Percentiles rank a stretch among this genome's conserved stretches.
These are phyloP conservation scores for Fistularia commersonii DNA, from an alignment of 2,797 vertebrate genomes.

Conservation along the genomic window DNA sequence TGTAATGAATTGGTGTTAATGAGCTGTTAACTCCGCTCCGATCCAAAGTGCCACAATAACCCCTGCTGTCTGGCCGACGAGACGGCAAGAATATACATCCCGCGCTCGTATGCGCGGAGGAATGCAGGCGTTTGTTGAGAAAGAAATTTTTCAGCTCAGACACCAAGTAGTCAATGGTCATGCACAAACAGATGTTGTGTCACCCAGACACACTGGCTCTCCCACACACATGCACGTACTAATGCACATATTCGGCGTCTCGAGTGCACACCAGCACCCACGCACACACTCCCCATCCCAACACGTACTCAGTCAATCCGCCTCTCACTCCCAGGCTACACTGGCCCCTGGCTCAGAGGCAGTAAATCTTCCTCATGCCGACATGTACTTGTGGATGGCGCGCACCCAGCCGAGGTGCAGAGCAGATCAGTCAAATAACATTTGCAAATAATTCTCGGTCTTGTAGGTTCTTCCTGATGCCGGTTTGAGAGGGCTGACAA, in stretches of 20 bases:
- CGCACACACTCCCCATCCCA: slow-evolving; percentile 25
- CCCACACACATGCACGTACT: slow-evolving; percentile 14
- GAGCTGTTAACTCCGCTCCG: slow-evolving; percentile 69
- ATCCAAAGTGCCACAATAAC: slow-evolving; percentile 41
- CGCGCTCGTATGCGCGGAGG: slow-evolving; percentile 14
- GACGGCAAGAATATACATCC: slow-evolving; percentile 35
- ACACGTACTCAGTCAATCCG: slow-evolving; percentile 63
- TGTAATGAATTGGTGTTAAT: slow-evolving; percentile 72
- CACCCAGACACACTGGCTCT: slow-evolving; percentile 16
- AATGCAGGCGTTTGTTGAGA: slow-evolving; percentile 24
- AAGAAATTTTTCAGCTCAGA: slow-evolving; percentile 22
- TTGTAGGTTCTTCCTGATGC: slow-evolving; percentile 46
- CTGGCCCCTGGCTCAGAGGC: slow-evolving; percentile 49
- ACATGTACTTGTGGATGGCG: slow-evolving; percentile 62
- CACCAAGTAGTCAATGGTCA: slow-evolving; percentile 9
- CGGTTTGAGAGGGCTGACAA: slow-evolving; percentile 34
- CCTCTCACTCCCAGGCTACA: slow-evolving; percentile 50
- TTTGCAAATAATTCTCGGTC: slow-evolving; percentile 37
- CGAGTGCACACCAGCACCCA: slow-evolving; percentile 7
- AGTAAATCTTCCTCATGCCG: slow-evolving; percentile 65
- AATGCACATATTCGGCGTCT: background rate
- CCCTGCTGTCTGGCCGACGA: slow-evolving; percentile 46
- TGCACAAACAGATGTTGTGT: slow-evolving; percentile 32
- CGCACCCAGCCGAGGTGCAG: slow-evolving; percentile 55
- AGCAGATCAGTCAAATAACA: slow-evolving; percentile 63